phyloP scores from a whole-genome alignment of 92 coral and sea anemone genomes.

The Blastomussa wellsi region DNA sequence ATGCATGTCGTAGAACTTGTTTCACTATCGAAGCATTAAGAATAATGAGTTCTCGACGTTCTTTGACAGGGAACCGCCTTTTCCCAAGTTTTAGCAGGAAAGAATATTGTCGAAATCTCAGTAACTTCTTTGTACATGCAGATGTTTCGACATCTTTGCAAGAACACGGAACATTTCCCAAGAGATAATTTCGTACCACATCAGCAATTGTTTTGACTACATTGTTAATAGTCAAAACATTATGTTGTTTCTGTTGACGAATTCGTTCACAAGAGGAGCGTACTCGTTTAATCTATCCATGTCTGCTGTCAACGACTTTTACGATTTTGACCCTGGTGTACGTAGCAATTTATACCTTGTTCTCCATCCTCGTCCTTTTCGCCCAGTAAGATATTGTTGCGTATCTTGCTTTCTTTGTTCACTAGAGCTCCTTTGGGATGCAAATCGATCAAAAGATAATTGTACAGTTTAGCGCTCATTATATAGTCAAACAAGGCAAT shows the following conservation, averaged over 20 bases:
- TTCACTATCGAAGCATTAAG: not conserved
- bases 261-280: not conserved
- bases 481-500: not conserved
- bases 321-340: not conserved
- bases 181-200: not conserved
- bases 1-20: constrained; percentile 7
- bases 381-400: no score
- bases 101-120: not conserved
- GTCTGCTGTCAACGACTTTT: constrained; percentile 5
- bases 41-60: not conserved
- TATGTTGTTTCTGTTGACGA: not conserved
- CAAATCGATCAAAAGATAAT: not conserved
- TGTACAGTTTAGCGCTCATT: not conserved
- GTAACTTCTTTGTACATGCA: not conserved
- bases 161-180: constrained; percentile 13
- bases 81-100: not conserved
- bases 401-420: no score
- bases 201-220: constrained; percentile 10
- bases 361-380: not conserved
- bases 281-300: constrained; percentile 10
- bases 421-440: not conserved
- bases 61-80: not conserved
- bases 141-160: not conserved
- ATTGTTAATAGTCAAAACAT: not conserved
- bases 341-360: constrained; percentile 9